These are phyloP conservation scores for Prunella himalayana DNA, from an alignment of 2,113 vertebrate genomes.

Conservation along the genomic window DNA sequence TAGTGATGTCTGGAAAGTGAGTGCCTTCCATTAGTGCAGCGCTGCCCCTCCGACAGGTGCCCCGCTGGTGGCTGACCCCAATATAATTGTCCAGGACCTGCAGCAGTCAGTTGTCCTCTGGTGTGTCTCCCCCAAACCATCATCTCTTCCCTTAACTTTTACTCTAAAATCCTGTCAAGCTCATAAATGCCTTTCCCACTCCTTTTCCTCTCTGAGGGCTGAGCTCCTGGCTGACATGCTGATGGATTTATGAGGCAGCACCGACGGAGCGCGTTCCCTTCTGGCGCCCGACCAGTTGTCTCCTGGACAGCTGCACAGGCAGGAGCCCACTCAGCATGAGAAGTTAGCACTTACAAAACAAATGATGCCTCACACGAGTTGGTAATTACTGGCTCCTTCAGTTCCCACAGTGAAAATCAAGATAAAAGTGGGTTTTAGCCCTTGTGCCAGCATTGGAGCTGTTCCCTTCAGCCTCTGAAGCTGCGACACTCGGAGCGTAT, in stretches of 20 bases:
- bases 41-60: not conserved
- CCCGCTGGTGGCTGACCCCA: not conserved
- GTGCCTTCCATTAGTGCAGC: not conserved
- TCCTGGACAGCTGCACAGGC: not conserved
- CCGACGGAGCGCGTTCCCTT: not conserved
- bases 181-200: not conserved
- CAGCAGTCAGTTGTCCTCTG: not conserved
- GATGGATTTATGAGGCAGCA: not conserved
- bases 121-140: not conserved
- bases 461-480: not conserved
- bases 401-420: not conserved
- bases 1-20: not conserved
- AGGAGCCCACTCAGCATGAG: not conserved
- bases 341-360: not conserved
- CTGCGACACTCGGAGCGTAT: accelerated
- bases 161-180: constrained; percentile 12
- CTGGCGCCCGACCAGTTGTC: not conserved
- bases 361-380: not conserved
- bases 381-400: not conserved
- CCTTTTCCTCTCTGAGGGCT: not conserved
- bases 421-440: not conserved
- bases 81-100: not conserved
- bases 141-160: not conserved
- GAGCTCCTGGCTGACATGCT: not conserved
- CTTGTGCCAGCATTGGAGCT: not conserved